Base-by-base conservation (phyloP, 2,113 vertebrate genomes). In the Tetrao urogallus region DNA sequence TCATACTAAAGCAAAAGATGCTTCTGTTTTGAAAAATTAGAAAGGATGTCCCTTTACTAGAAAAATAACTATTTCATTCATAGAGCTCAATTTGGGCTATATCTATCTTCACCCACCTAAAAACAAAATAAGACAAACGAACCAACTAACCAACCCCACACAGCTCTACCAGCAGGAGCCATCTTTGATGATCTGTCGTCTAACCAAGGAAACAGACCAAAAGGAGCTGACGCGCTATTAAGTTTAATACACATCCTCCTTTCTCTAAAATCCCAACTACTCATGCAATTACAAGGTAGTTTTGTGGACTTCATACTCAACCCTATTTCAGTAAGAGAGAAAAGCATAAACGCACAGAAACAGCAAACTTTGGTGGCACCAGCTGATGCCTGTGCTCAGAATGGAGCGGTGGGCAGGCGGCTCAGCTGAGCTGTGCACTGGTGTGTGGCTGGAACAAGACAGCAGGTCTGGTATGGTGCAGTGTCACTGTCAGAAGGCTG, bases 231-330 rank as follows among this genome's bases (percentile, higher is more conserved):
- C 71, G 18, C 13, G 54, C 88, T 78, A 57, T 82, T 74, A 74
- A 74, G 88, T 74, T 81, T 88, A 85, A 83, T 67, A 82, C 56
- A 28, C 90, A 90, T 82, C 70, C 94, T 95, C 18, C 32, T 79
- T 94, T 70, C 90, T 94, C 96, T 92, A 93, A 93, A 97, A 96
- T 63, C 54, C 88, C 72, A 79, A 75, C 79, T 94, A 86, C 40
- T 58, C 82, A 40, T 48, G 81, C 95, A 83, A 77, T 92, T 82
- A 89, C 72, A 94, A 96, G 87, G 79, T 90, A 93, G 94, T 92
- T 92, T 70, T 79, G 86, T 77, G 91, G 82, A 86, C 83, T 93
- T 89, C 89, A 95, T 88, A 89, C 88, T 94, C 89, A 86, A 94
- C 56, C 82, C 65, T 81, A 75, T 88, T 90, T 88, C 95, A 96